These are phyloP conservation scores for Trichopoda pennipes DNA, from an alignment of 2,888 invertebrate genomes.

Conservation along the genomic window DNA sequence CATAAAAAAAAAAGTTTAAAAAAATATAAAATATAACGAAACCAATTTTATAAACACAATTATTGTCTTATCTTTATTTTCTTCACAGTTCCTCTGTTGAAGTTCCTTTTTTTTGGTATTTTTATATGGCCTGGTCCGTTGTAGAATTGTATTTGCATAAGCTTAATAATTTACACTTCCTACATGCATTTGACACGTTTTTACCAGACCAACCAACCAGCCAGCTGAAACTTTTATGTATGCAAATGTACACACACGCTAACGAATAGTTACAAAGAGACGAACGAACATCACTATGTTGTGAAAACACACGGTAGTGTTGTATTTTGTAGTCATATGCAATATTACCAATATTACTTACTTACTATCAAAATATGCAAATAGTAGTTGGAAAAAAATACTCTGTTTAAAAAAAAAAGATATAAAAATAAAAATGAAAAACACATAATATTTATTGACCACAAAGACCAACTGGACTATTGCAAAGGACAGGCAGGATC, in stretches of 20 bases:
- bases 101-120: neutral
- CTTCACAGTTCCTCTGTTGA: slow-evolving; percentile 5
- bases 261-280: neutral
- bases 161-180: slow-evolving; percentile 66
- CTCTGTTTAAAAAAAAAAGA: slow-evolving; percentile 43
- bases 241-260: neutral
- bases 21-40: slow-evolving; percentile 11
- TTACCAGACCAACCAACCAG: slow-evolving; percentile 53
- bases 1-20: neutral
- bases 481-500: slow-evolving; percentile 41
- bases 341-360: slow-evolving; percentile 54
- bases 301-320: neutral
- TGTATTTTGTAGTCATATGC: slow-evolving; percentile 51
- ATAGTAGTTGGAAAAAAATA: slow-evolving; percentile 29
- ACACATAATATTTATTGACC: slow-evolving; percentile 67
- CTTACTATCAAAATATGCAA: slow-evolving; percentile 59
- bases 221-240: slow-evolving; percentile 42
- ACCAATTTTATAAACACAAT: slow-evolving; percentile 24
- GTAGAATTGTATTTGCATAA: slow-evolving; percentile 54
- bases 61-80: slow-evolving; percentile 54
- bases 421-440: slow-evolving; percentile 49
- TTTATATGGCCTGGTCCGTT: neutral
- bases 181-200: slow-evolving; percentile 67
- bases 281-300: neutral
- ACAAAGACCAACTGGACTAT: slow-evolving; percentile 56